These are phyloP conservation scores for Sciurus carolinensis DNA, from an alignment of 2,797 vertebrate species.

Conservation along the genomic window DNA sequence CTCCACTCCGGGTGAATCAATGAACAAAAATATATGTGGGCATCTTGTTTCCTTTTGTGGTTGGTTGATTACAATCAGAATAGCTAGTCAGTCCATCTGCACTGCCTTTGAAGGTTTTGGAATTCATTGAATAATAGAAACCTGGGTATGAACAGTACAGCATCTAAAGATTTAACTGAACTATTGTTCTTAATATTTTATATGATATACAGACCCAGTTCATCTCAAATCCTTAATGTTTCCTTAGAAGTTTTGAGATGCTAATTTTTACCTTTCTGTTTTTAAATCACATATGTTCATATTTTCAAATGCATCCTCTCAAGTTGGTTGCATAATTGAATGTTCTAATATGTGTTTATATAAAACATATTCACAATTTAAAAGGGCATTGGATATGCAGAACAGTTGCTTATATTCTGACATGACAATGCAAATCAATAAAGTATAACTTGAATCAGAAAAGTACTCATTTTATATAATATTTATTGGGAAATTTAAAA, in stretches of 20 bases:
- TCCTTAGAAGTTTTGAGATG: constrained; percentile 63
- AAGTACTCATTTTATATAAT: constrained; percentile 21
- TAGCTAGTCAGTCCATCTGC: not conserved
- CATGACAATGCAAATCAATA: constrained; percentile 44
- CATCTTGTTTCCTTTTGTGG: constrained; percentile 46
- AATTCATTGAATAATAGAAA: constrained; percentile 55
- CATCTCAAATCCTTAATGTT: constrained; percentile 54
- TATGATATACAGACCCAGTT: not conserved
- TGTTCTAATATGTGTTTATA: constrained; percentile 69
- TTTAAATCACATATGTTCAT: constrained; percentile 63
- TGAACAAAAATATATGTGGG: constrained; percentile 45
- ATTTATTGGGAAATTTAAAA: constrained; percentile 52
- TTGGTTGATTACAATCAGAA: constrained; percentile 45
- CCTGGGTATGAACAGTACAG: not conserved
- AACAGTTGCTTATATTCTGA: constrained; percentile 54
- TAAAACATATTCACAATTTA: constrained; percentile 49
- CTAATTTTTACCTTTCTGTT: constrained; percentile 82
- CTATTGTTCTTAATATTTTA: constrained; percentile 43
- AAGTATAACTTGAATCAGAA: constrained; percentile 29
- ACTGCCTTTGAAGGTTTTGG: not conserved
- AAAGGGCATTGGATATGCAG: not conserved
- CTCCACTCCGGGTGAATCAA: constrained; percentile 15
- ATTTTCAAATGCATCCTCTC: constrained; percentile 59
- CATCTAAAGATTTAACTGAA: constrained; percentile 40
- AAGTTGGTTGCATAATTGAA: constrained; percentile 32